Conservation (phyloP, 2,797 vertebrate species). For the Morelia viridis region DNA sequence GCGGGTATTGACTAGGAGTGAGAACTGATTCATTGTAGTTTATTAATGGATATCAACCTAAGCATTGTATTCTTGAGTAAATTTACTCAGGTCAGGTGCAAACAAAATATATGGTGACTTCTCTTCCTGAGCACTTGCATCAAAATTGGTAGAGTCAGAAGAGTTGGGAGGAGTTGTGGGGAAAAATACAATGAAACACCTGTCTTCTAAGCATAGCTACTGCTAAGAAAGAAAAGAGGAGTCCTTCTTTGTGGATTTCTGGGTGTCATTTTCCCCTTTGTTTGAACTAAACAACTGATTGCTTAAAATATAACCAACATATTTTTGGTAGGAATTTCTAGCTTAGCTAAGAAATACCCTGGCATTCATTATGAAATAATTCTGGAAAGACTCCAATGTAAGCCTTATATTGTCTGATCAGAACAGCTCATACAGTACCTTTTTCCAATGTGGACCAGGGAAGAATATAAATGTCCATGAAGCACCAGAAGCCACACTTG, state of each 20-base stretch:
- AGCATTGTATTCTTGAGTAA: not conserved
- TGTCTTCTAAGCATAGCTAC: too few species aligned
- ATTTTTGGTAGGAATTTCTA: not conserved
- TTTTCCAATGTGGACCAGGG: not conserved
- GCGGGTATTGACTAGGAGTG: slow-evolving; percentile 12
- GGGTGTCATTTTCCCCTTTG: not conserved
- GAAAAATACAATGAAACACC: too few species aligned
- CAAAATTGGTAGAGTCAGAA: not conserved
- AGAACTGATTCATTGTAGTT: not conserved
- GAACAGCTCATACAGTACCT: not conserved
- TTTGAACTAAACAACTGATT: not conserved
- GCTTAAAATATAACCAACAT: not conserved
- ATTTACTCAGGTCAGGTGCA: not conserved
- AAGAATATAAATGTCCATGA: too few species aligned
- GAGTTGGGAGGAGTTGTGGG: not conserved
- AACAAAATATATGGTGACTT: not conserved
- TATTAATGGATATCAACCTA: not conserved
- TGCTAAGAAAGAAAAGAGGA: too few species aligned
- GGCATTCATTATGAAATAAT: not conserved
- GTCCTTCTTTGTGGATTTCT: not conserved
- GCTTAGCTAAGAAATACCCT: not conserved
- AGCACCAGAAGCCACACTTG: too few species aligned
- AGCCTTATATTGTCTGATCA: too few species aligned
- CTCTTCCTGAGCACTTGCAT: too few species aligned
- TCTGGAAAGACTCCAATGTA: not conserved